Percentiles rank a stretch among this genome's conserved stretches.
Evolutionary conservation across 2,113 vertebrate species (phyloP).

Genomic region (Empidonax traillii): DNA sequence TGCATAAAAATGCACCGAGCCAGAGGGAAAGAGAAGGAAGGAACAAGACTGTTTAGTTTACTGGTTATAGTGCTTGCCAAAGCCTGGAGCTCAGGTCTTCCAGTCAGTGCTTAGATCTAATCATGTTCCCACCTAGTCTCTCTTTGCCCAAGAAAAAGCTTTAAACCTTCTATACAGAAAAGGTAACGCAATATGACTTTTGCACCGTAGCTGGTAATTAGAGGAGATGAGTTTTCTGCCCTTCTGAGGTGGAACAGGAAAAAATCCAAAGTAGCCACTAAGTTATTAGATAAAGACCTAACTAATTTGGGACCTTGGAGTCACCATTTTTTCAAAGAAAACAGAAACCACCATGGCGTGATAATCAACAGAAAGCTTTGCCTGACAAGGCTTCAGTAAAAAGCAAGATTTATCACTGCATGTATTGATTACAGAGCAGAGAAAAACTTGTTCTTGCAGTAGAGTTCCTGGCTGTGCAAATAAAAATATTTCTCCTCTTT

Average conservation of each 20-base stretch:
- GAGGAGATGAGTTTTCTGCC: not conserved
- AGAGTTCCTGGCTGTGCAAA: not conserved
- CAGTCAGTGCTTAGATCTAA: not conserved
- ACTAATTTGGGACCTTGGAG: not conserved
- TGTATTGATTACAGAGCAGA: not conserved
- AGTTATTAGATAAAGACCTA: not conserved
- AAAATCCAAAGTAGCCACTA: not conserved
- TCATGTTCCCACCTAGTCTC: not conserved
- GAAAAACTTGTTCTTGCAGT: not conserved
- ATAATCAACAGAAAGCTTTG: not conserved
- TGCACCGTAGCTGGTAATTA: not conserved
- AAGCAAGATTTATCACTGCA: not conserved
- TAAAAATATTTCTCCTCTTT: not conserved
- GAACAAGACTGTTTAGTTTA: not conserved
- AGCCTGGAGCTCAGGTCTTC: not conserved
- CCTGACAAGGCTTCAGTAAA: not conserved
- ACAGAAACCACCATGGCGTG: not conserved
- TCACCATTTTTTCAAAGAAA: not conserved
- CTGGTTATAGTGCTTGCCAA: not conserved
- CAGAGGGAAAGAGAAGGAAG: not conserved
- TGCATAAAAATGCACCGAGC: not conserved
- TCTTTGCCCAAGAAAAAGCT: not conserved
- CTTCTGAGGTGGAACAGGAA: not conserved
- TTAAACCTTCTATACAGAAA: not conserved
- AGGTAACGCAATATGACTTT: not conserved